A percentile compares a stretch with the other conserved stretches of the same genome.
Conservation (phyloP, 1,140 invertebrate species). For the Bombus superbus region DNA sequence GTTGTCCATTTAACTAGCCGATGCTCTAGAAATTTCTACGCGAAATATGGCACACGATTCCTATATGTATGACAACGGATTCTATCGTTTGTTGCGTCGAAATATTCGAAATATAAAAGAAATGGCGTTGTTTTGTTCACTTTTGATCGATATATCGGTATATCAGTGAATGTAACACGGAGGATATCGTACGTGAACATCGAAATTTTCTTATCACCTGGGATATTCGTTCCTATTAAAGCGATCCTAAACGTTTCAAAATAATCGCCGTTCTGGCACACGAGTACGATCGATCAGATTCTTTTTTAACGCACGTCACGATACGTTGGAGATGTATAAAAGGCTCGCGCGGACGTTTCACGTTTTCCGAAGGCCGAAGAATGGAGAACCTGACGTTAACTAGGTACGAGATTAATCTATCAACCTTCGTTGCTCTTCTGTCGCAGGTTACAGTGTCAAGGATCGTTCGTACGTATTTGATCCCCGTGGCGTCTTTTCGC, state of each 20-base stretch:
- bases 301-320: background rate
- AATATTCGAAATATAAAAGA: too few species aligned
- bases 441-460: background rate
- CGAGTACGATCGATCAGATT: background rate
- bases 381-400: conserved; percentile 35
- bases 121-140: too few species aligned
- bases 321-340: background rate
- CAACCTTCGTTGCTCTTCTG: conserved; percentile 7
- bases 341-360: background rate
- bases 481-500: background rate
- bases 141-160: too few species aligned
- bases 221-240: too few species aligned
- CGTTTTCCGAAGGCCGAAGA: conserved; percentile 18
- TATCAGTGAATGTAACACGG: too few species aligned
- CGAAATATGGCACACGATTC: background rate
- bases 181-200: too few species aligned
- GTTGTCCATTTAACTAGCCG: background rate
- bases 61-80: background rate
- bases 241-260: too few species aligned
- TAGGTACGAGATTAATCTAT: conserved; percentile 46
- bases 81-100: background rate
- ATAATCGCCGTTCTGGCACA: too few species aligned
- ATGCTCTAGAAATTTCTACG: background rate
- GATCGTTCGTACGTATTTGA: too few species aligned
- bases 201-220: too few species aligned